These are phyloP conservation scores for Chirona hameri DNA, from an alignment of 2,888 invertebrate genomes.

Conservation along the genomic window DNA sequence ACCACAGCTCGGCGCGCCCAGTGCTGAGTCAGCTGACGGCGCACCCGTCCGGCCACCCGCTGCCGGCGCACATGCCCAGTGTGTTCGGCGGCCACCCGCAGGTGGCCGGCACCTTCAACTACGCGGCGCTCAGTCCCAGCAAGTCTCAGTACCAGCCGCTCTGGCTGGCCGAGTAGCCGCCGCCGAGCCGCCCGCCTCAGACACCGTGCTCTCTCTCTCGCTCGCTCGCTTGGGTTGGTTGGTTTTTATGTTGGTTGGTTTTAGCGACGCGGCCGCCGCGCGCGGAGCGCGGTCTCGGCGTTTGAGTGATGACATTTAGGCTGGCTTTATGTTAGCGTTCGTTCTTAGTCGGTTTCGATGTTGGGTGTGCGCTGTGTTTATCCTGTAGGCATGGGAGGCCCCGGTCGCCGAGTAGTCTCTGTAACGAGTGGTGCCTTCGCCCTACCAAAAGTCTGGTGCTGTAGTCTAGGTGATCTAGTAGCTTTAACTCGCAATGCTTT, in stretches of 20 bases:
- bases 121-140: constrained; percentile 66
- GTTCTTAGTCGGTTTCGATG: constrained; percentile 12
- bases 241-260: constrained; percentile 26
- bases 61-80: constrained; percentile 44
- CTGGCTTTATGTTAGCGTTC: constrained; percentile 24
- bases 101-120: constrained; percentile 59
- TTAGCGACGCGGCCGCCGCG: neutral
- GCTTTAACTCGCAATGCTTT: constrained; percentile 27
- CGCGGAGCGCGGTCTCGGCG: neutral
- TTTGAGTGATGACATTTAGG: constrained; percentile 1
- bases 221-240: neutral
- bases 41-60: constrained; percentile 54
- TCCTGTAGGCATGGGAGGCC: neutral
- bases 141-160: constrained; percentile 65
- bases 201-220: neutral
- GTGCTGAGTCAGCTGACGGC: constrained; percentile 45
- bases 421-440: constrained; percentile 25
- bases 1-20: constrained; percentile 66
- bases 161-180: constrained; percentile 67
- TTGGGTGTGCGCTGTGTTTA: constrained; percentile 2
- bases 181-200: neutral
- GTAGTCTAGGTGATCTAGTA: constrained; percentile 12
- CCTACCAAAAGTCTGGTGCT: constrained; percentile 3
- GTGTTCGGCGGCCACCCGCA: constrained; percentile 64
- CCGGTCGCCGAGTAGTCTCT: neutral